A percentile compares a stretch with the other conserved stretches of the same genome.
Conservation (phyloP, 2,113 vertebrate species). For the Sarotherodon lohbergeri region DNA sequence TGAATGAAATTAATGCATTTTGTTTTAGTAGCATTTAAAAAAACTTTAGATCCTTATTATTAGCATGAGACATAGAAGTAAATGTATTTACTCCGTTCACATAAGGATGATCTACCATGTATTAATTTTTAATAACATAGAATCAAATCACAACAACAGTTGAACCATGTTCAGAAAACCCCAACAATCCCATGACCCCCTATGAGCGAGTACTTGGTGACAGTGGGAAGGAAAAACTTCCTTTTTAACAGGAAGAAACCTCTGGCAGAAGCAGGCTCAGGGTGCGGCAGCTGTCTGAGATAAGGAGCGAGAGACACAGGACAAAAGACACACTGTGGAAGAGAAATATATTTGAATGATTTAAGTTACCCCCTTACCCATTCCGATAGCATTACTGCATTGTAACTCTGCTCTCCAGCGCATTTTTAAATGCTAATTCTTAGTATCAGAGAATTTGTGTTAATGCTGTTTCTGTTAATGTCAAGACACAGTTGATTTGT, state of each 20-base stretch:
- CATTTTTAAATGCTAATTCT: constrained; percentile 28
- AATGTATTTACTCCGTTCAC: neutral
- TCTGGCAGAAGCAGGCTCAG: neutral
- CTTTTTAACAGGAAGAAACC: neutral
- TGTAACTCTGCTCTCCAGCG: neutral
- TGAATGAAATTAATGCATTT: neutral
- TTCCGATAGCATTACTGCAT: neutral
- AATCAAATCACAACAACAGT: neutral
- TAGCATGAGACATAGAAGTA: neutral
- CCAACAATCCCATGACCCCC: neutral
- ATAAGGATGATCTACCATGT: neutral
- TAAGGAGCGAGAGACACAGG: neutral
- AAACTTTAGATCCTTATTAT: neutral
- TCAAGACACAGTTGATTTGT: constrained; percentile 26
- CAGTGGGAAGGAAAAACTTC: neutral
- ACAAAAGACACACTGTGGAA: neutral
- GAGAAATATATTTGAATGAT: constrained; percentile 9
- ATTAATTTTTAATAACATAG: neutral
- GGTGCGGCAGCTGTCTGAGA: no score
- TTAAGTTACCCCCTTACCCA: neutral
- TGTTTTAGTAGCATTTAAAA: neutral
- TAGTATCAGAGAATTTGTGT: constrained; percentile 37
- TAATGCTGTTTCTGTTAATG: constrained; percentile 18
- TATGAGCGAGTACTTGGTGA: neutral
- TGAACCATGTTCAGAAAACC: neutral